Conservation (phyloP, 2,113 vertebrate genomes). For the Strigops habroptila region DNA sequence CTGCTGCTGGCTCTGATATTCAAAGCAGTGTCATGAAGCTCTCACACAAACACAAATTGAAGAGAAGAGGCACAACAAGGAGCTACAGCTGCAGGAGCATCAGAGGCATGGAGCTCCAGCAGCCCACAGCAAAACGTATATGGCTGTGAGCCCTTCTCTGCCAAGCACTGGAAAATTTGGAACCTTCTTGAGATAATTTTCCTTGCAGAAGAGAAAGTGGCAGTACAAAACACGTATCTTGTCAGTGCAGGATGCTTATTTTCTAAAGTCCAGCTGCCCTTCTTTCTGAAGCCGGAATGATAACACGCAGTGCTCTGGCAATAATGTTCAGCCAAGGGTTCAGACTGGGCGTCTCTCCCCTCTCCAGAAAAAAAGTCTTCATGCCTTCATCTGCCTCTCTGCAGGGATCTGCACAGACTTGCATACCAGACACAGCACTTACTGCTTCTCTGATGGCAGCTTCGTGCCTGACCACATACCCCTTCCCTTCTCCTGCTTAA, state of each 20-base stretch:
- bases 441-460: background rate
- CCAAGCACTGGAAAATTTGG: background rate
- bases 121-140: background rate
- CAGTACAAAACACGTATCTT: background rate
- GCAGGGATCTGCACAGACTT: background rate
- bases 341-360: background rate
- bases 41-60: background rate
- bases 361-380: background rate
- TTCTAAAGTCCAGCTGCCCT: background rate
- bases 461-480: background rate
- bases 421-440: background rate
- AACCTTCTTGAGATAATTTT: background rate
- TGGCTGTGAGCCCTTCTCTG: background rate
- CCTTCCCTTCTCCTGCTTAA: background rate
- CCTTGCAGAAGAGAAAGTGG: background rate
- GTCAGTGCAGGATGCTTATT: background rate
- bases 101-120: background rate
- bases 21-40: background rate
- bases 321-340: background rate
- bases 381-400: background rate
- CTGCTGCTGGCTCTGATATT: background rate
- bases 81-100: background rate
- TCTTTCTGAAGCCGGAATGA: background rate
- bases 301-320: background rate
- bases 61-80: background rate